Percentiles rank a stretch among this genome's conserved stretches.
These are phyloP conservation scores for Ptychadena robeensis DNA, from an alignment of 2,797 vertebrate genomes.

Conservation along the genomic window DNA sequence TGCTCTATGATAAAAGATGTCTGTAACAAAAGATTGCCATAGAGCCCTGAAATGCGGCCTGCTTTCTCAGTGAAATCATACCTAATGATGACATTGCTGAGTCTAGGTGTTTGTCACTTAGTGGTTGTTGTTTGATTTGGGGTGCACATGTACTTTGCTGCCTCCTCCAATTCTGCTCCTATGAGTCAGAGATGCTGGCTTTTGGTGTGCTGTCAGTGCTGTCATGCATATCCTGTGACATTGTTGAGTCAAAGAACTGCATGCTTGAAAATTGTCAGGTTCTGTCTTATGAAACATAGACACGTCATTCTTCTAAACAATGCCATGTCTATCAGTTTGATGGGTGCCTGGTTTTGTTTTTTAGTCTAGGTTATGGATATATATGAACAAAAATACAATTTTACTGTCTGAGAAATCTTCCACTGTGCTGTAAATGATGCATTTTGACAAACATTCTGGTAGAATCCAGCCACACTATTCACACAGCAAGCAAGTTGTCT, in stretches of 20 bases:
- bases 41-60: background rate
- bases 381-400: too few relatives aligned
- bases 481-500: too few relatives aligned
- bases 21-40: background rate
- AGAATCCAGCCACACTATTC: too few relatives aligned
- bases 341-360: background rate
- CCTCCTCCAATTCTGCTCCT: conserved; percentile 20
- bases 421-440: too few relatives aligned
- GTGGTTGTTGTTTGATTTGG: conserved; percentile 16
- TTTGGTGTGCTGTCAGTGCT: conserved; percentile 22
- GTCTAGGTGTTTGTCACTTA: conserved; percentile 20
- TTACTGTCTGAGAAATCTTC: too few relatives aligned
- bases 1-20: background rate
- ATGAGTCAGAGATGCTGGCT: accelerated
- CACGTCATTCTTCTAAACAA: conserved; percentile 33
- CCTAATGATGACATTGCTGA: conserved; percentile 10
- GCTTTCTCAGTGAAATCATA: background rate
- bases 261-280: conserved; percentile 24
- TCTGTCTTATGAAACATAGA: conserved; percentile 14
- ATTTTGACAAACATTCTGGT: background rate
- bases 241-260: conserved; percentile 34
- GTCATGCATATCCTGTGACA: conserved; percentile 44
- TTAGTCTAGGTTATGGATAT: background rate
- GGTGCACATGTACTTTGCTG: conserved; percentile 22
- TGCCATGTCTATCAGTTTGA: conserved; percentile 15